Conservation (phyloP, 2,113 vertebrate species). For the Maccullochella peelii region DNA sequence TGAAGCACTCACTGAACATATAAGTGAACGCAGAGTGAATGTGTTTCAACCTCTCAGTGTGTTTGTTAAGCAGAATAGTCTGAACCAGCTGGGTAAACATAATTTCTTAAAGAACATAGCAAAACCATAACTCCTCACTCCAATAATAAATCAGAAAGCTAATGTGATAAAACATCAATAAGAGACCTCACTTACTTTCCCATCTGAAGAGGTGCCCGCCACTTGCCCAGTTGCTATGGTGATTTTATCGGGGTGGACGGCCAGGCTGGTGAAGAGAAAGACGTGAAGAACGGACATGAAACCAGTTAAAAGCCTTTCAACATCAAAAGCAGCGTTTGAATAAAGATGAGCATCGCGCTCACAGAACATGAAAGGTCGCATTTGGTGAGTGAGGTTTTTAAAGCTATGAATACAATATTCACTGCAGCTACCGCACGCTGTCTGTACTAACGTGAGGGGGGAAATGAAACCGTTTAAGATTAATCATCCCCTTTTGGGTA, state of each 20-base stretch:
- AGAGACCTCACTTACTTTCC: conserved; percentile 88
- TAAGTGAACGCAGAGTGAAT: not conserved
- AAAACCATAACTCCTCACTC: not conserved
- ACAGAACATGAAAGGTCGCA: conserved; percentile 50
- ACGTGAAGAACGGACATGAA: conserved; percentile 46
- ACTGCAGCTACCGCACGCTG: not conserved
- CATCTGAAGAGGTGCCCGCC: conserved; percentile 96
- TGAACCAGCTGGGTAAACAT: not conserved
- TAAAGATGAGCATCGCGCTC: conserved; percentile 57
- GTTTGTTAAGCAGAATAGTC: not conserved
- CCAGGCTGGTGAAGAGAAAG: conserved; percentile 86
- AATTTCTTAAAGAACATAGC: not conserved
- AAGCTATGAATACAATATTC: conserved; percentile 32
- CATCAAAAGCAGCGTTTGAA: conserved; percentile 58
- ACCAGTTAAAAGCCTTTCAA: conserved; percentile 54
- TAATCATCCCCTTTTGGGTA: conserved; percentile 7
- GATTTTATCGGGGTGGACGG: conserved; percentile 98
- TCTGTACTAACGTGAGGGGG: conserved; percentile 22
- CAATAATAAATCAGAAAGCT: conserved; percentile 7
- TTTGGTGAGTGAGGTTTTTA: conserved; percentile 25
- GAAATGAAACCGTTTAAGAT: conserved; percentile 39
- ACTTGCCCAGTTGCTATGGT: conserved; percentile 99
- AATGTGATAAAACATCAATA: conserved; percentile 16
- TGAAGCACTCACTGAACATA: not conserved
- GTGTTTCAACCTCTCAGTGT: not conserved